phyloP scores from a whole-genome alignment of 2,888 invertebrate genomes.

The Drosophila aldrichi region DNA sequence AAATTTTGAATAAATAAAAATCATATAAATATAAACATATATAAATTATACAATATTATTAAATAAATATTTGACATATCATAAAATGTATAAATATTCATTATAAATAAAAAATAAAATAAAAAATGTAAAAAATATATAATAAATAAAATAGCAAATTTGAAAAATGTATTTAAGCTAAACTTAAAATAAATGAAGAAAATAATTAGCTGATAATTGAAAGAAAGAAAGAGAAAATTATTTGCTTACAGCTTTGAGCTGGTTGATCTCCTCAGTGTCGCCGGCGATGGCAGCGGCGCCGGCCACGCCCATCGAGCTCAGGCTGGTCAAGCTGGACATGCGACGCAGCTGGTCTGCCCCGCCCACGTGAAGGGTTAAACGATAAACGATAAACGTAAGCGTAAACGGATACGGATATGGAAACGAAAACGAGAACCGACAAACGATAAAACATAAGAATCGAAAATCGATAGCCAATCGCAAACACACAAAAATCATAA shows the following conservation, averaged over 20 bases:
- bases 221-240: background rate
- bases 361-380: constrained; percentile 14
- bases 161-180: background rate
- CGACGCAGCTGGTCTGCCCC: constrained; percentile 85
- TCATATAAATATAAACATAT: too few species aligned
- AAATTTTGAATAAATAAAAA: too few species aligned
- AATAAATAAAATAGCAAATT: background rate
- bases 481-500: constrained; percentile 58
- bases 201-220: background rate
- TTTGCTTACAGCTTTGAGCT: constrained; percentile 86
- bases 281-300: constrained; percentile 66
- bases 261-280: constrained; percentile 85
- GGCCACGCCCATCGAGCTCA: constrained; percentile 64
- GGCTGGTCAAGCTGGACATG: constrained; percentile 77
- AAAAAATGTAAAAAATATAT: too few species aligned
- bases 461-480: constrained; percentile 21
- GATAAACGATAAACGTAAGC: background rate
- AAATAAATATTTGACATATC: too few species aligned
- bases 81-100: too few species aligned
- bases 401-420: constrained; percentile 23
- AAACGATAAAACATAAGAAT: constrained; percentile 35
- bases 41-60: too few species aligned
- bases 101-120: too few species aligned
- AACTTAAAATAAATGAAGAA: background rate
- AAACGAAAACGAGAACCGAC: constrained; percentile 21